Base-by-base conservation (phyloP, 2,113 vertebrate species). In the Notarius quadriscutis region DNA sequence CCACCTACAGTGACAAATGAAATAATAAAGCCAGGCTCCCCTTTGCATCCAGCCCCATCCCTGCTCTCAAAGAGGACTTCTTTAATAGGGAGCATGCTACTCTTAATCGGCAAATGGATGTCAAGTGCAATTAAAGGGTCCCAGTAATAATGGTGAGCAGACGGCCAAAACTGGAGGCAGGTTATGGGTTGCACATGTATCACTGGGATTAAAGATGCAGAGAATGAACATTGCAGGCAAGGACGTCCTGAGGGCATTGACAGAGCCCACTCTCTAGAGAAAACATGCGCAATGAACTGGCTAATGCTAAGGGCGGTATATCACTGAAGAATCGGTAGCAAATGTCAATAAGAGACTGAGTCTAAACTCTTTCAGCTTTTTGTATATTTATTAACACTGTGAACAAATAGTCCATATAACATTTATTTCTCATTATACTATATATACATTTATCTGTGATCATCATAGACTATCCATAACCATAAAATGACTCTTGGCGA, bases 51-150 rank as follows among this genome's bases (percentile, higher is more conserved):
- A 30, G 53, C 57, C 58, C 65, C 27, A 81, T 86, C 63, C 60
- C 90, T 90, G 88, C 91, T 86, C 87, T 63, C 83, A 91, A 88
- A 92, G 87, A 90, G 87, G 87, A 89, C 74, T 83, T 74, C 75
- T 91, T 89, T 93, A 92, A 93, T 91, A 55, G 91, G 84, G 89
- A 94, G 94, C 89, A 91, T 86, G 93, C 91, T 92, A 92, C 91
- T 88, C 89, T 93, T 92, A 90, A 91, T 94, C 93, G 93, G 90
- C 94, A 94, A 94, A 94, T 94, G 92, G 94, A 95, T 92, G 93
- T 94, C 94, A 93, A 89, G 87, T 90, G 92, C 94, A 95, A 95
- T 95, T 95, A 95, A 93, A 94, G 92, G 91, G 90, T 86, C 88
- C 60, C 86, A 65, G 80, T 94, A 93, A 94, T 92, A 92, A 90